phyloP scores from a whole-genome alignment of 2,888 invertebrate genomes.

The Idaea dimidiata region DNA sequence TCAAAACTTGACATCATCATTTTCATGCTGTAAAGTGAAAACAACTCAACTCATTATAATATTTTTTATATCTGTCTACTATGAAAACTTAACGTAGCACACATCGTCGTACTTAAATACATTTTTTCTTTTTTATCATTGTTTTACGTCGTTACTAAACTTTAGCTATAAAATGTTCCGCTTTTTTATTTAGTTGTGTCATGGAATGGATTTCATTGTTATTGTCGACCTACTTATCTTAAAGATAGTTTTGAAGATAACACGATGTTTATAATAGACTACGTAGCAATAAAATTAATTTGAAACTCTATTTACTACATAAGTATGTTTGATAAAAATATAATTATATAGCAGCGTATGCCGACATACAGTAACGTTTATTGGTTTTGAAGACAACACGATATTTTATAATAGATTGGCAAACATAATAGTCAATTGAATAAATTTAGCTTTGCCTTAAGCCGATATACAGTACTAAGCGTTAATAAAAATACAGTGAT shows the following conservation, averaged over 20 bases:
- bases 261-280: not conserved
- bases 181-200: not conserved
- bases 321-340: too few relatives aligned
- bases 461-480: not conserved
- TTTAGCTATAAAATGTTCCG: conserved; percentile 1
- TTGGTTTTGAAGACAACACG: too few relatives aligned
- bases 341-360: too few relatives aligned
- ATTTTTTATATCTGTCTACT: not conserved
- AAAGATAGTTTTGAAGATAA: not conserved
- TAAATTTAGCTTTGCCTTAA: too few relatives aligned
- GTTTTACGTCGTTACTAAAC: conserved; percentile 1
- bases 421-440: too few relatives aligned
- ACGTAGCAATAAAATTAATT: not conserved
- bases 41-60: not conserved
- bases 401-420: too few relatives aligned
- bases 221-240: not conserved
- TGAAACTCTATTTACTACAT: too few relatives aligned
- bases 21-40: conserved; percentile 48
- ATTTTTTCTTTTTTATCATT: not conserved
- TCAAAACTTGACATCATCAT: conserved; percentile 32
- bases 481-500: not conserved
- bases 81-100: conserved; percentile 2
- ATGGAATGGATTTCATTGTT: not conserved
- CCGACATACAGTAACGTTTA: too few relatives aligned
- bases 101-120: conserved; percentile 4